Evolutionary conservation across 2,113 vertebrate species (phyloP), one percentile per base, ranked within the genome.

Genomic region (Chionis minor): DNA sequence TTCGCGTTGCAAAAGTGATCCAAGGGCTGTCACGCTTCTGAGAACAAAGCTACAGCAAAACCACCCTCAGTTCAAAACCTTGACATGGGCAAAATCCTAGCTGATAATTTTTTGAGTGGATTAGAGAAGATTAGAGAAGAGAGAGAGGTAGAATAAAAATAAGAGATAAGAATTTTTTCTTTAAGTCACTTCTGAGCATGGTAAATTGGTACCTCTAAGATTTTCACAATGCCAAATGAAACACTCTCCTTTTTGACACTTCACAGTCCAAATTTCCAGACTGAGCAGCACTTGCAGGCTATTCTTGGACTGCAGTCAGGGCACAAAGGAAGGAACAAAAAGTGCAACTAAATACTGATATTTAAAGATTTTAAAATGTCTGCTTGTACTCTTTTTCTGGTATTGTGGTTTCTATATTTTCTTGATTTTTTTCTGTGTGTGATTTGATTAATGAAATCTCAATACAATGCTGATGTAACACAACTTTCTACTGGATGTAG

Each of bases 101-200:
- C 80, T 93, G 95, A 96, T 96, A 93, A 93, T 93, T 88, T 96
- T 95, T 91, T 92, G 63, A 92, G 94, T 91, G 92, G 95, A 96
- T 97, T 96, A 95, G 63, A 69, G 55, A 74, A 94, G 95, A 95
- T 96, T 94, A 96, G 63, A 88, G 92, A 88, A 92, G 55, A 81
- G 92, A 92, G 66, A 96, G 72, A 71, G 52, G 79, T 52, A 88
- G 88, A 96, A 95, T 96, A 74, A 96, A 96, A 95, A 91, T 91
- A 93, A 90, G 87, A 90, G 92, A 91, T 94, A 94, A 92, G 81
- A 84, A 38, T 1, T 72, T 84, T 95, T 95, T 94, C 70, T 94
- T 86, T 55, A 65, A 83, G 63, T 92, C 63, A 86, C 38, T 95
- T 93, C 90, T 92, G 72, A 96, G 80, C 55, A 21, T 56, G 63